These are phyloP conservation scores for Artibeus jamaicensis DNA, from an alignment of 2,797 vertebrate genomes.

Conservation along the genomic window DNA sequence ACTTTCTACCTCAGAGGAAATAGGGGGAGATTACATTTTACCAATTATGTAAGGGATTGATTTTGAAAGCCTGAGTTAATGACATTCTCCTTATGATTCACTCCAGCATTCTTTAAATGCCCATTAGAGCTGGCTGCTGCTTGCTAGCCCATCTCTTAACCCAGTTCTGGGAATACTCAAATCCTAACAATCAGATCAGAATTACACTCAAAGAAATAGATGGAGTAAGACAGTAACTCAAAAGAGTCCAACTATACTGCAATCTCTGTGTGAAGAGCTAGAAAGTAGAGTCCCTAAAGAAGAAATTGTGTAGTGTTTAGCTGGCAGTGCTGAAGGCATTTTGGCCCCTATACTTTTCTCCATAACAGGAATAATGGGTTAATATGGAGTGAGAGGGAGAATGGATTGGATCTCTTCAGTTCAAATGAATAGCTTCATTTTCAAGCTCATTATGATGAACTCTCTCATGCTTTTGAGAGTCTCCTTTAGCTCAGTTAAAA, in stretches of 20 bases:
- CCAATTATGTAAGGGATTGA: background rate
- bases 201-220: background rate
- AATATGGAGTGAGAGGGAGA: background rate
- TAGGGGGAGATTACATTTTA: background rate
- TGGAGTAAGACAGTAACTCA: background rate
- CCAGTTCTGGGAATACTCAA: background rate
- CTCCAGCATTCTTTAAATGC: conserved; percentile 10
- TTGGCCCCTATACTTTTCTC: background rate
- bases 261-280: background rate
- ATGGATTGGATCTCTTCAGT: background rate
- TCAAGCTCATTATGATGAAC: background rate
- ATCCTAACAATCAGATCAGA: background rate
- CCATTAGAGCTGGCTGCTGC: background rate
- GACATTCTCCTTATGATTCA: conserved; percentile 37
- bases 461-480: background rate
- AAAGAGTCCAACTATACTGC: background rate
- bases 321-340: background rate
- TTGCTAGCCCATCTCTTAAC: background rate
- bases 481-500: background rate
- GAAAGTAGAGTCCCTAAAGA: background rate
- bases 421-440: background rate
- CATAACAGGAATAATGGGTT: background rate
- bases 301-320: background rate
- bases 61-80: conserved; percentile 28
- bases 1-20: conserved; percentile 27